Evolutionary conservation across 37 sponge, comb jelly and placozoan species (phyloP), one percentile per base, ranked within the genome.

Genomic region (Tethya wilhelma): DNA sequence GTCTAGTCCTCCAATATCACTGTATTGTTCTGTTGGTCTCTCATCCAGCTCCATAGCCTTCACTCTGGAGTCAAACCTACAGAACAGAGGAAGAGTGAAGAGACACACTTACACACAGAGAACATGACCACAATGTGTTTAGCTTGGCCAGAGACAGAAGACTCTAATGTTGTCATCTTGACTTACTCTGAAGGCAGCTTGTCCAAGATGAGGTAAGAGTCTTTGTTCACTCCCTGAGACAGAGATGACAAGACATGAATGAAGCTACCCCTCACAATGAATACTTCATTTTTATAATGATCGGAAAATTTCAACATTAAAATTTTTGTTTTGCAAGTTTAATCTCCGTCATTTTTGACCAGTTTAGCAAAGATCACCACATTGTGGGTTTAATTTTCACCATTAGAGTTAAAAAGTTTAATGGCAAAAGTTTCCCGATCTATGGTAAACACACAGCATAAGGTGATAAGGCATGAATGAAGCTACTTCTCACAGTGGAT

Each of bases 11-110:
- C 99, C 99, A 63, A 99, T 96, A 58, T 99, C 99, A 65, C 87
- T 90, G 85, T 99, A 99, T 75, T 91, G 85, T 66, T 99, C 99
- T 31, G 99, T 99, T 2, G 99, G 99, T 28, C 95, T 68, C 89
- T 99, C 99, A 81, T 99, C 99, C 49, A 99, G 82, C 70, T 99
- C 99, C 99, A 99, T 99, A 12, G 99, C 99, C 81, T 99, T 99
- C 59, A 99, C 99, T 33, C 99, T 77, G 0, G 97, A 94, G 79
- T 99, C 99, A 90, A 93, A 97, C 75, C 96, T 94, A 37, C 5
- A 59, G 22, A 12, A 36, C n/a, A 1, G 36, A 6, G 30, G 30
- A 4, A 55, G 1, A 32, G 73, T 30, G 57, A 2, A 8, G 40
- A 23, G 41, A n/a, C n/a, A n/a, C n/a, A 62, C 62, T 23, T 19